Conservation (phyloP, 2,797 vertebrate species). For the Podargus strigoides region DNA sequence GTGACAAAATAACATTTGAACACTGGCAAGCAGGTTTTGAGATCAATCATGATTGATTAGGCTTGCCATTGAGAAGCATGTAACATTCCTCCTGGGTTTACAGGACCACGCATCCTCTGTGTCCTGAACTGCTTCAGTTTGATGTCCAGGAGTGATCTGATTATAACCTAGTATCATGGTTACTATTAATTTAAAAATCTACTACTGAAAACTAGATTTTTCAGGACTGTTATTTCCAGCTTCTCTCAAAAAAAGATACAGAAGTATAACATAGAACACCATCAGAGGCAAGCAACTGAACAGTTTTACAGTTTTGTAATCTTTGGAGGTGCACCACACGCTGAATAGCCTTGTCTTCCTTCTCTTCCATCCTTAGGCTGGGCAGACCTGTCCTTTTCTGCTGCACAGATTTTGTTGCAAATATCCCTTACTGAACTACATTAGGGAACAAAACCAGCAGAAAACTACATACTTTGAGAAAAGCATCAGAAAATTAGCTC, state of each 20-base stretch:
- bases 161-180: neutral
- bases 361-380: neutral
- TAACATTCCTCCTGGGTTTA: neutral
- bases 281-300: neutral
- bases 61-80: neutral
- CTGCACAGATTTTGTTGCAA: neutral
- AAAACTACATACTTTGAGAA: neutral
- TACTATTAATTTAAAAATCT: neutral
- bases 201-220: neutral
- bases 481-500: neutral
- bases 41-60: rapidly evolving
- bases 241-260: neutral
- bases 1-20: neutral
- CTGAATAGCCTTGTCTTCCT: neutral
- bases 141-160: neutral
- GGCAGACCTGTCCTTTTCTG: neutral
- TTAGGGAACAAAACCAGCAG: neutral
- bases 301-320: neutral
- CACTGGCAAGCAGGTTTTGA: neutral
- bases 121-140: neutral
- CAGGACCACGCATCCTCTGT: neutral
- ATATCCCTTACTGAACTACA: neutral
- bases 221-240: neutral
- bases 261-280: neutral
- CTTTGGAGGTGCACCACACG: neutral